Evolutionary conservation across 1,140 invertebrate genomes (phyloP).

Genomic region (Augochlora pura): DNA sequence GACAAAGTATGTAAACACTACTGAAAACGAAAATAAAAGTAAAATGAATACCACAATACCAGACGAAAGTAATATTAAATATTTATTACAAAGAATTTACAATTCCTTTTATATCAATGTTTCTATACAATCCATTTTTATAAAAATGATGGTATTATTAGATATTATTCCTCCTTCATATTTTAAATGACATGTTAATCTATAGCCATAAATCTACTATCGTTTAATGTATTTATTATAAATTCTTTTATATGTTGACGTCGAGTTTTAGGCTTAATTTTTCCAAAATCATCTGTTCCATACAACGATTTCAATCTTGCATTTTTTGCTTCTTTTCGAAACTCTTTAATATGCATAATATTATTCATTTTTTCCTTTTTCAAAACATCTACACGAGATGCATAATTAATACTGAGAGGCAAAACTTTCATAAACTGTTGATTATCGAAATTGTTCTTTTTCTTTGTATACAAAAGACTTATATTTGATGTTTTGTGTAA

Average conservation of each 20-base stretch:
- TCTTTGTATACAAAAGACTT: background rate
- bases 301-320: slow-evolving; percentile 25
- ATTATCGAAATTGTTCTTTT: slow-evolving; percentile 14
- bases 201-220: slow-evolving; percentile 43
- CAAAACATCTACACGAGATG: background rate
- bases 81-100: background rate
- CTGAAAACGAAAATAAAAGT: no score
- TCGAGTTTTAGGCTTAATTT: slow-evolving; percentile 32
- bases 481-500: background rate
- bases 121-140: background rate
- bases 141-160: background rate
- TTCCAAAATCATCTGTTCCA: slow-evolving; percentile 16
- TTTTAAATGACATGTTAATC: background rate
- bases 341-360: slow-evolving; percentile 11
- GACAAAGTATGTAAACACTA: no score
- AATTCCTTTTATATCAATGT: background rate
- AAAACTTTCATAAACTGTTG: slow-evolving; percentile 27
- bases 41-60: no score
- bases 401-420: background rate
- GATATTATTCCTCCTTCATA: background rate
- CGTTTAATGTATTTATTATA: slow-evolving; percentile 39
- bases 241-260: slow-evolving; percentile 50
- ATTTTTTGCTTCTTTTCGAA: slow-evolving; percentile 18
- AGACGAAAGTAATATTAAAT: background rate
- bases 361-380: slow-evolving; percentile 11